Evolutionary conservation across 2,797 vertebrate species (phyloP).

Genomic region (Pipistrellus pygmaeus): DNA sequence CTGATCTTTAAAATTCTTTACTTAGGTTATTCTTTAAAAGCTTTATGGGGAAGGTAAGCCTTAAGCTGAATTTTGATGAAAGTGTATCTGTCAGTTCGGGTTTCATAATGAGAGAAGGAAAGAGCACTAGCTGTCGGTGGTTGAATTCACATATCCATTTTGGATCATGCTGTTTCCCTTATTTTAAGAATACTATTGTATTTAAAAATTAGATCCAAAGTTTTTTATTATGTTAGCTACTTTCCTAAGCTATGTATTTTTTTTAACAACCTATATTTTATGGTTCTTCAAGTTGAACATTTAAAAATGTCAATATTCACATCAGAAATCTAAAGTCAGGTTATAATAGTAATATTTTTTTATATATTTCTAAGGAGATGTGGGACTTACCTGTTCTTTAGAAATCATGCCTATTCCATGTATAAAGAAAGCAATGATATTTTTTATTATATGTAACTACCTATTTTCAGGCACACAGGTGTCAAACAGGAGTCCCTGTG

Average conservation of each 20-base stretch:
- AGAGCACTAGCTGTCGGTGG: not conserved
- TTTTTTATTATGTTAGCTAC: not conserved
- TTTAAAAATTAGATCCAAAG: not conserved
- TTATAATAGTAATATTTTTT: not conserved
- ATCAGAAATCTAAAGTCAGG: not conserved
- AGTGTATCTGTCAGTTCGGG: not conserved
- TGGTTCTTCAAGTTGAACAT: not conserved
- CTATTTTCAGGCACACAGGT: not conserved
- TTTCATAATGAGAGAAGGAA: not conserved
- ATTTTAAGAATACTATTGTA: constrained; percentile 12
- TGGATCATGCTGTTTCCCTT: not conserved
- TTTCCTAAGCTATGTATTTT: not conserved
- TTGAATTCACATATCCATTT: not conserved
- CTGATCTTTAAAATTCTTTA: constrained; percentile 45
- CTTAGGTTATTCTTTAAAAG: constrained; percentile 34
- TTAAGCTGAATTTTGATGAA: not conserved
- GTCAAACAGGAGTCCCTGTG: not conserved
- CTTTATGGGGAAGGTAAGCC: not conserved
- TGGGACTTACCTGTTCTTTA: not conserved
- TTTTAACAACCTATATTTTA: constrained; percentile 5
- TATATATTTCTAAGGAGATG: not conserved
- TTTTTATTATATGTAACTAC: not conserved
- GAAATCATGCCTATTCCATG: not conserved
- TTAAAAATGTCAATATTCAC: constrained; percentile 26
- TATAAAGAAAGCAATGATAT: not conserved